Base-by-base conservation (phyloP, 2,888 invertebrate genomes). In the Coelinius sp. region DNA sequence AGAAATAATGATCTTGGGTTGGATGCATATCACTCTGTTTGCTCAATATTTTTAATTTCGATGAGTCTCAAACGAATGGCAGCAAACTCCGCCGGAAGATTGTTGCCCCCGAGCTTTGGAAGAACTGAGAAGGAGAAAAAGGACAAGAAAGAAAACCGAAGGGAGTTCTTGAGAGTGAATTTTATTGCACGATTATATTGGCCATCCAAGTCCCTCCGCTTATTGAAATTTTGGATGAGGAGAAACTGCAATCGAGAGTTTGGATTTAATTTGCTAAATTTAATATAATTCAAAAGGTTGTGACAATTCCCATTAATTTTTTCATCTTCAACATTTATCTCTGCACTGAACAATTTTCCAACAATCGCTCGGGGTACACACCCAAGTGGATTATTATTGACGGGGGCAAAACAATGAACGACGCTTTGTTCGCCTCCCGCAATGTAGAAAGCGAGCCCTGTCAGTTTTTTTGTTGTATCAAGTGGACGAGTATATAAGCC, bases 381-480 rank as follows among this genome's bases (percentile, higher is more conserved):
- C 27, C 81, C 84, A 85, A 86, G 85, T 86, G 85, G 86, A 86
- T 85, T 85, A 86, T 85, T 85, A 86, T 84, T 81, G 85, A 84
- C 63, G 81, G 84, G 85, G 81, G 80, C 82, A 85, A 86, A 86
- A 86, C 86, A 86, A 86, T 85, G 84, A 65, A 70, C 35, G 65
- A 62, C 38, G 68, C 69, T 52, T 70, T 74, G 67, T 73, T 64
- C 52, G 56, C 71, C 71, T 59, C 64, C 44, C 62, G 73, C 69
- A 68, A 44, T 24, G 56, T 66, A 38, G 64, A 69, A 52, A 73
- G 71, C 62, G 56, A 44, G 56, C 24, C 71, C 73, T 73, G 71
- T 56, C 71, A 59, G 66, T 62, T 35, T 70, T 74, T 75, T 71
- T 74, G 68, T 74, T 49, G 56, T 35, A 69, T 71, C 56, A 53